phyloP scores from a whole-genome alignment of 1,140 invertebrate genomes.

The Drosophila repleta region DNA sequence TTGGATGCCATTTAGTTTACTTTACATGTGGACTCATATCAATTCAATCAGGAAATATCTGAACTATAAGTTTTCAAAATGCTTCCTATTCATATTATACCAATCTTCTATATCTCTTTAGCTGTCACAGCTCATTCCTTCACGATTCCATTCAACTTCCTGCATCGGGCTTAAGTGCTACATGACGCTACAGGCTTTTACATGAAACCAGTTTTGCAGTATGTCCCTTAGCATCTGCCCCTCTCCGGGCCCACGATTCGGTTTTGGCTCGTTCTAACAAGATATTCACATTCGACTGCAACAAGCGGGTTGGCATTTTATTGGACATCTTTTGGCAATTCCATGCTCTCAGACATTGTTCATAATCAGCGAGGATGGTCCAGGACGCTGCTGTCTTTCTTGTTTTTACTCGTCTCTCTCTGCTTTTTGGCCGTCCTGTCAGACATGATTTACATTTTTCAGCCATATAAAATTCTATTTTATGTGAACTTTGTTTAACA shows the following conservation, averaged over 20 bases:
- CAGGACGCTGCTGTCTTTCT: slow-evolving; percentile 20
- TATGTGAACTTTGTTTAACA: slow-evolving; percentile 72
- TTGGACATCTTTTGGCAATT: slow-evolving; percentile 48
- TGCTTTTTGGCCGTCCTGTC: slow-evolving; percentile 30
- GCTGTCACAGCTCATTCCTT: no score
- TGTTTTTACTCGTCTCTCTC: not conserved
- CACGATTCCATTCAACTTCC: not conserved
- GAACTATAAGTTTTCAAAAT: no score
- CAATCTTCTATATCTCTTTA: no score
- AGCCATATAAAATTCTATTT: slow-evolving; percentile 76
- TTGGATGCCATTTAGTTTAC: no score
- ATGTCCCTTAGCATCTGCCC: not conserved
- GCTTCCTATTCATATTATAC: no score
- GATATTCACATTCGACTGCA: slow-evolving; percentile 35
- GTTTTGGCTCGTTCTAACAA: slow-evolving; percentile 17
- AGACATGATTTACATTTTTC: slow-evolving; percentile 77
- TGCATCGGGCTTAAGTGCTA: slow-evolving; percentile 1
- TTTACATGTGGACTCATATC: no score
- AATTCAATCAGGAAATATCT: no score
- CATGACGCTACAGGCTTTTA: slow-evolving; percentile 8
- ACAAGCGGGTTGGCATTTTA: slow-evolving; percentile 27
- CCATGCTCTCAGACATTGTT: slow-evolving; percentile 43
- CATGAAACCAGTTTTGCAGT: slow-evolving; percentile 25
- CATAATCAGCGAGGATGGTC: slow-evolving; percentile 67
- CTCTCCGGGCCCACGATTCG: not conserved